These are phyloP conservation scores for Nephrocerus scutellatus DNA, from an alignment of 2,888 invertebrate species.

Conservation along the genomic window DNA sequence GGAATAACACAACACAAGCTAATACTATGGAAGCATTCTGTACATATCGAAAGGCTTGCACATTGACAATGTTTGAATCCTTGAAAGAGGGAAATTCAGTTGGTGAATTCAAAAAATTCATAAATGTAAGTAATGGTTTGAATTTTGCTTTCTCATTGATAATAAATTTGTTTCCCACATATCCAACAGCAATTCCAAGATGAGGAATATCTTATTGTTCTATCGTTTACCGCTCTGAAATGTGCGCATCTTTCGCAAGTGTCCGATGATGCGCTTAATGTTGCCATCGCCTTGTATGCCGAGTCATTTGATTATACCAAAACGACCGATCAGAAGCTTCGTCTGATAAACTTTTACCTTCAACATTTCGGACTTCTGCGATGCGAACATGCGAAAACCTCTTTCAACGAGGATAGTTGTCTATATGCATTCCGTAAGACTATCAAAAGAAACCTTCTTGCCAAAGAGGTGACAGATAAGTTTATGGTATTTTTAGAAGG, in stretches of 20 bases:
- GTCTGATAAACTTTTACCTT: constrained; percentile 42
- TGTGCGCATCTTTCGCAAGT: constrained; percentile 38
- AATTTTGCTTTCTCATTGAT: no score
- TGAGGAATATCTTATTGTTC: constrained; percentile 39
- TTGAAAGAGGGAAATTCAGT: constrained; percentile 37
- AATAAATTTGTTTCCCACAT: no score
- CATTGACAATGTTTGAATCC: constrained; percentile 38
- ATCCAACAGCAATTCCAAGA: constrained; percentile 33
- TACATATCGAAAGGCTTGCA: constrained; percentile 35
- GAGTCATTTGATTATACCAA: constrained; percentile 43
- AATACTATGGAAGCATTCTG: constrained; percentile 38
- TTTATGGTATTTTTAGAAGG: constrained; percentile 39
- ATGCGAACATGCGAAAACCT: constrained; percentile 40
- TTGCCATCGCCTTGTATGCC: constrained; percentile 36
- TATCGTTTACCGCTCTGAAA: constrained; percentile 45
- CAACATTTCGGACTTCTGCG: constrained; percentile 43
- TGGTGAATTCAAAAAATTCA: constrained; percentile 33
- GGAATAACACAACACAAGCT: constrained; percentile 4
- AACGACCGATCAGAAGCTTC: constrained; percentile 38
- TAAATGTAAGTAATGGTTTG: constrained; percentile 33
- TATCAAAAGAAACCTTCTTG: constrained; percentile 32
- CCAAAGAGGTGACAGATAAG: constrained; percentile 38
- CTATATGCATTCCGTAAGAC: constrained; percentile 41
- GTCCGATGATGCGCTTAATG: constrained; percentile 38
- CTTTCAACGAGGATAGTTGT: constrained; percentile 39